These are phyloP conservation scores for Herpailurus yagouaroundi DNA, from an alignment of 2,113 vertebrate species.

Conservation along the genomic window DNA sequence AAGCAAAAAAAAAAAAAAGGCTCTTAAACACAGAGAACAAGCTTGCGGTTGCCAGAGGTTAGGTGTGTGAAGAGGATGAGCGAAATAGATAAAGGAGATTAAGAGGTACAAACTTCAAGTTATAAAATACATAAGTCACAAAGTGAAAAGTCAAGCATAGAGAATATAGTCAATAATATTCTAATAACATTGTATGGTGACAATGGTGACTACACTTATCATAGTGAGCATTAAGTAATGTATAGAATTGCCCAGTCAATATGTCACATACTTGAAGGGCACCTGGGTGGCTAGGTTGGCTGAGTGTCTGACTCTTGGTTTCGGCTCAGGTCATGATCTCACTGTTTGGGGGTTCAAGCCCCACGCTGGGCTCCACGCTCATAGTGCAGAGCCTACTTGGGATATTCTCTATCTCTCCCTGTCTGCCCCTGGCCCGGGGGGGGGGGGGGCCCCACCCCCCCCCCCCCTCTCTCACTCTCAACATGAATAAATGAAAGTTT, in stretches of 20 bases:
- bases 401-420: too few relatives aligned
- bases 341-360: too few relatives aligned
- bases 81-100: not conserved
- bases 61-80: not conserved
- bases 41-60: not conserved
- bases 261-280: not conserved
- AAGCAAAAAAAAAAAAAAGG: not conserved
- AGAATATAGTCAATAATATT: not conserved
- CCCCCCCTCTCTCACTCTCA: too few relatives aligned
- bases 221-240: not conserved
- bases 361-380: too few relatives aligned
- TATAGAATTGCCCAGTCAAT: not conserved
- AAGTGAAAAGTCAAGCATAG: not conserved
- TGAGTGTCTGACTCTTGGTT: too few relatives aligned
- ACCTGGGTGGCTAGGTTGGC: too few relatives aligned
- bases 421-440: too few relatives aligned
- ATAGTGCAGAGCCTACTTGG: too few relatives aligned
- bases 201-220: not conserved
- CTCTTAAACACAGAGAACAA: not conserved
- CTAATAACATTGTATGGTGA: not conserved
- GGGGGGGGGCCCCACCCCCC: too few relatives aligned
- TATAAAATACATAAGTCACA: not conserved
- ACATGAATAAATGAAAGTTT: too few relatives aligned
- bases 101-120: not conserved
- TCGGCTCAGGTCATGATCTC: too few relatives aligned